phyloP scores from a whole-genome alignment of 1,140 invertebrate genomes.

The Neoseiulus cucumeris region DNA sequence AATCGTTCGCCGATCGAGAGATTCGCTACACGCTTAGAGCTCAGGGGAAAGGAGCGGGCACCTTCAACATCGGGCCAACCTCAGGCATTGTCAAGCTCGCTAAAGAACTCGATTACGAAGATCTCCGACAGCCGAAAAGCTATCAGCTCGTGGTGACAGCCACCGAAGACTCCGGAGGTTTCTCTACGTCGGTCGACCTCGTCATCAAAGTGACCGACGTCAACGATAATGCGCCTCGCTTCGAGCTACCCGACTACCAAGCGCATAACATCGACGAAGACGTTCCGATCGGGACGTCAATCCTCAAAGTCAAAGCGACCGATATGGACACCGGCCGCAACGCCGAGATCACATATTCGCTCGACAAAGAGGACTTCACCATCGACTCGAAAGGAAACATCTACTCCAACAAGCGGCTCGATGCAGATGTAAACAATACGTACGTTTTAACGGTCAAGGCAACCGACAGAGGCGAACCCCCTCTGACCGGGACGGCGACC shows the following conservation, averaged over 20 bases:
- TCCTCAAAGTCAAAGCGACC: conserved; percentile 61
- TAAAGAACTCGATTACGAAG: conserved; percentile 85
- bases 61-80: conserved; percentile 79
- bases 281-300: conserved; percentile 66
- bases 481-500: conserved; percentile 72
- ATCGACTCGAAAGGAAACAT: conserved; percentile 77
- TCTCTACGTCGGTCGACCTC: conserved; percentile 71
- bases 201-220: conserved; percentile 45
- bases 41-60: conserved; percentile 76
- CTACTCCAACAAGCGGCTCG: conserved; percentile 72
- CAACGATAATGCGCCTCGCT: conserved; percentile 76
- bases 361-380: conserved; percentile 76
- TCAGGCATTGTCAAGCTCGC: conserved; percentile 81
- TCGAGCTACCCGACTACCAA: conserved; percentile 82
- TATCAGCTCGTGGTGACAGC: conserved; percentile 77
- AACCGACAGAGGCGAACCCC: conserved; percentile 74
- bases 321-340: conserved; percentile 77
- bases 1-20: conserved; percentile 82
- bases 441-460: conserved; percentile 80
- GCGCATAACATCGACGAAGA: conserved; percentile 86
- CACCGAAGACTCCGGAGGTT: conserved; percentile 83
- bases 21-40: conserved; percentile 82
- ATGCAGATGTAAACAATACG: conserved; percentile 87
- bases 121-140: conserved; percentile 71
- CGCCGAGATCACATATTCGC: conserved; percentile 76